These are phyloP conservation scores for Lochmaea capreae DNA, from an alignment of 2,888 invertebrate species.

Conservation along the genomic window DNA sequence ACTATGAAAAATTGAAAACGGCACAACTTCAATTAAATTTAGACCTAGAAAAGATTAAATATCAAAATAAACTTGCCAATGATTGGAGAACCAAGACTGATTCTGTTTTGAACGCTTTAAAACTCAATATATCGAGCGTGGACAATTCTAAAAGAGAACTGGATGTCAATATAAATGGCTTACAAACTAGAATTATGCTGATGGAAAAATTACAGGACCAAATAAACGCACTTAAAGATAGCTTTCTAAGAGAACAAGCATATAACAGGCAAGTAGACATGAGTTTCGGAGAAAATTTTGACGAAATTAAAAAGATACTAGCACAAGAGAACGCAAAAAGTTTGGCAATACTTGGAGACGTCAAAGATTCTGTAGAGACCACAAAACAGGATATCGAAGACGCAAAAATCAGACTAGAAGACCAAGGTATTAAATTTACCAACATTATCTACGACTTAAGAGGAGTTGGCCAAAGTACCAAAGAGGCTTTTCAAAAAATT, in stretches of 20 bases:
- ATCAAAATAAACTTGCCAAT: slow-evolving; percentile 65
- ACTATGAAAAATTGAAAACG: slow-evolving; percentile 42
- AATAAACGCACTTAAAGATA: slow-evolving; percentile 53
- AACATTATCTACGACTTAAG: slow-evolving; percentile 67
- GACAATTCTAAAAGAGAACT: slow-evolving; percentile 50
- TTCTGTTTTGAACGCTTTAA: slow-evolving; percentile 66
- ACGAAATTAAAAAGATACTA: slow-evolving; percentile 60
- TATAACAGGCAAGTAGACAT: slow-evolving; percentile 52
- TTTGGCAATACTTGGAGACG: slow-evolving; percentile 63
- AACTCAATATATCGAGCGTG: slow-evolving; percentile 55
- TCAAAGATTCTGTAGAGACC: slow-evolving; percentile 58
- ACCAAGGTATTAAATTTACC: slow-evolving; percentile 66
- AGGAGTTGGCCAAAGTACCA: slow-evolving; percentile 66
- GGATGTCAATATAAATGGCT: slow-evolving; percentile 45
- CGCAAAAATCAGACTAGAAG: slow-evolving; percentile 57
- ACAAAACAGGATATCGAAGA: slow-evolving; percentile 51
- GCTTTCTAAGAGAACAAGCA: slow-evolving; percentile 56
- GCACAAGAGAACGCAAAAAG: slow-evolving; percentile 62
- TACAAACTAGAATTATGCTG: slow-evolving; percentile 51
- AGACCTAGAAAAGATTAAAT: slow-evolving; percentile 56
- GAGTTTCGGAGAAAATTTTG: slow-evolving; percentile 51
- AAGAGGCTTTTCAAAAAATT: slow-evolving; percentile 68
- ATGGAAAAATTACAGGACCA: slow-evolving; percentile 56
- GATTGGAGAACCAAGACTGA: slow-evolving; percentile 69
- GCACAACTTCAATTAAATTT: slow-evolving; percentile 44